phyloP scores from a whole-genome alignment of 2,113 vertebrate genomes.

The Scophthalmus maximus region DNA sequence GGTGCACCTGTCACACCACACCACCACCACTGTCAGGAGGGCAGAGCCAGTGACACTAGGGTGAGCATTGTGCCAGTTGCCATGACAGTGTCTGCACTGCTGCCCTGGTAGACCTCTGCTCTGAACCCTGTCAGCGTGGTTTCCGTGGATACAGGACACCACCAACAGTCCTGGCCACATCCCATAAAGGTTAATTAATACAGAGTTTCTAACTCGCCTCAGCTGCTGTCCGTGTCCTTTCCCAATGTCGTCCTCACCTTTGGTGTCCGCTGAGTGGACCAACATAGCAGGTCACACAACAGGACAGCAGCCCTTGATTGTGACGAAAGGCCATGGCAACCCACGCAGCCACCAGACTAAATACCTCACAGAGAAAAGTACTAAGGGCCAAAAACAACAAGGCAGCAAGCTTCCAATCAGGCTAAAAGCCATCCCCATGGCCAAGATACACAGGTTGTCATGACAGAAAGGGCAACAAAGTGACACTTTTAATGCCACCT shows the following conservation, averaged over 20 bases:
- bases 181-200: slow-evolving; percentile 87
- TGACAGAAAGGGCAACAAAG: slow-evolving; percentile 55
- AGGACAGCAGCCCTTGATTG: slow-evolving; percentile 66
- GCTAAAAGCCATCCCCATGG: slow-evolving; percentile 49
- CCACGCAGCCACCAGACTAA: slow-evolving; percentile 52
- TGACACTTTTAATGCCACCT: slow-evolving; percentile 62
- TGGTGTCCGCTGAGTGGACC: slow-evolving; percentile 64
- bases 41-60: slow-evolving; percentile 71
- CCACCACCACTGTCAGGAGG: slow-evolving; percentile 71
- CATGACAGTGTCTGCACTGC: slow-evolving; percentile 75
- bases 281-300: slow-evolving; percentile 68
- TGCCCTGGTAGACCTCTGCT: slow-evolving; percentile 75
- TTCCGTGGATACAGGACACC: slow-evolving; percentile 79
- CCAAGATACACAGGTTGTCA: slow-evolving; percentile 62
- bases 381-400: slow-evolving; percentile 61
- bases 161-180: slow-evolving; percentile 73
- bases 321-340: slow-evolving; percentile 67
- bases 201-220: slow-evolving; percentile 76
- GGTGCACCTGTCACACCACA: slow-evolving; percentile 78
- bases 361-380: slow-evolving; percentile 53
- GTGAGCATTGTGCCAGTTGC: slow-evolving; percentile 74
- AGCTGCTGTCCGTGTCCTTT: slow-evolving; percentile 75
- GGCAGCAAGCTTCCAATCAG: slow-evolving; percentile 53
- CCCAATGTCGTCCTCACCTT: slow-evolving; percentile 73
- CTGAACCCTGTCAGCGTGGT: slow-evolving; percentile 82